Evolutionary conservation across 2,113 vertebrate species (phyloP), one percentile per base, ranked within the genome.

Genomic region (Gallinago undulata): DNA sequence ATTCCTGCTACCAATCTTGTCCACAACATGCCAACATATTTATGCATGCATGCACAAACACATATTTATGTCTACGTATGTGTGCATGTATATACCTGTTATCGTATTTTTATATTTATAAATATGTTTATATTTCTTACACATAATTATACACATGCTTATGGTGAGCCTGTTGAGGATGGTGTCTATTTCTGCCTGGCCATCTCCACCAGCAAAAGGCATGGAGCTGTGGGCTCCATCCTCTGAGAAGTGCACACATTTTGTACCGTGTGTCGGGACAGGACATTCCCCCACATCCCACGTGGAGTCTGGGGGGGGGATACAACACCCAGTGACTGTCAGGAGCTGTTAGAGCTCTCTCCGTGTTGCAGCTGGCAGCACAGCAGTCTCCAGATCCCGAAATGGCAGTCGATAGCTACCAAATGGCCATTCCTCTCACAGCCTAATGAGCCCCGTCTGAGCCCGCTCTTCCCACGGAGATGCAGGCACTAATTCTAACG

Each of bases 361-460:
- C 94, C 64, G 17, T 67, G 47, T 60, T 88, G 63, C 78, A 47
- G 90, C 64, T 95, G 90, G 93, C 75, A 83, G 88, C 78, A 55
- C 82, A 91, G 90, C 93, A 64, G 68, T 86, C 75, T 74, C 89
- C 59, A 84, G 79, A 93, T 50, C 41, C 77, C 74, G 59, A 85
- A 95, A 82, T 56, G 45, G 11, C 74, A 90, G 73, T 93, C 69
- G 3, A 92, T 91, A 91, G 70, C 89, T 94, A 97, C 95, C 57
- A 60, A 97, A 95, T 89, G 94, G 95, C 90, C 83, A 89, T 92
- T 91, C 89, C 79, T 78, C 85, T 93, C 67, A 90, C 7, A 50
- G 68, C 45, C 87, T 72, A 80, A 88, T 94, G 81, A 93, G 57
- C 63, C 68, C 76, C 37, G 27, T 68, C 48, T 96, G 72, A 95